Percentiles rank a stretch among this genome's conserved stretches.
These are phyloP conservation scores for Nemopilema nomurai DNA, from an alignment of 30 jellyfish, hydroid and myxozoan species.

Conservation along the genomic window DNA sequence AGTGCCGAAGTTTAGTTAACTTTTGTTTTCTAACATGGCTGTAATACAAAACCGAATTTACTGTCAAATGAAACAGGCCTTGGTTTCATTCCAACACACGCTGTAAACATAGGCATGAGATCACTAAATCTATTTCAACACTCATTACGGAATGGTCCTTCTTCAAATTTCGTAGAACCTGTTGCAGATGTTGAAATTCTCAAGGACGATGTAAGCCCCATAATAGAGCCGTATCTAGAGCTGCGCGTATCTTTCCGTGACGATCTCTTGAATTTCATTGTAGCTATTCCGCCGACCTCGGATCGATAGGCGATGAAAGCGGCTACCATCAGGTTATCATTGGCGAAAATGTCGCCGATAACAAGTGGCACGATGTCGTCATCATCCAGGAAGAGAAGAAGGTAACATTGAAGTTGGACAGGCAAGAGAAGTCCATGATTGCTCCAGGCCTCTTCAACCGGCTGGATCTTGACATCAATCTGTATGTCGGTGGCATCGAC, in stretches of 20 bases:
- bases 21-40: too few relatives aligned
- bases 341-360: slow-evolving; percentile 81
- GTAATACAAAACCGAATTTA: too few relatives aligned
- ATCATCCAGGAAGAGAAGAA: slow-evolving; percentile 58
- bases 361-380: slow-evolving; percentile 88
- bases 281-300: slow-evolving; percentile 95
- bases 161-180: too few relatives aligned
- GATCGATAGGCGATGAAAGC: slow-evolving; percentile 72
- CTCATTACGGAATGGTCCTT: too few relatives aligned
- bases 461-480: slow-evolving; percentile 68
- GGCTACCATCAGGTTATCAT: slow-evolving; percentile 79
- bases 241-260: background rate
- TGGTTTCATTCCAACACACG: too few relatives aligned
- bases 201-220: too few relatives aligned
- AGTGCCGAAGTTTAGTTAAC: too few relatives aligned
- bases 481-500: slow-evolving; percentile 87
- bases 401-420: slow-evolving; percentile 73
- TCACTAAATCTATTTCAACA: too few relatives aligned
- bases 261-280: slow-evolving; percentile 6
- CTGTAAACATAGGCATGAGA: too few relatives aligned
- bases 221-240: background rate
- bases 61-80: too few relatives aligned
- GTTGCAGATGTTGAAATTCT: too few relatives aligned
- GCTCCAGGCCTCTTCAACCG: slow-evolving; percentile 75
- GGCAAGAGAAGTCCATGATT: slow-evolving; percentile 48